Conservation (phyloP, 2,797 vertebrate genomes). For the Agapornis canus region DNA sequence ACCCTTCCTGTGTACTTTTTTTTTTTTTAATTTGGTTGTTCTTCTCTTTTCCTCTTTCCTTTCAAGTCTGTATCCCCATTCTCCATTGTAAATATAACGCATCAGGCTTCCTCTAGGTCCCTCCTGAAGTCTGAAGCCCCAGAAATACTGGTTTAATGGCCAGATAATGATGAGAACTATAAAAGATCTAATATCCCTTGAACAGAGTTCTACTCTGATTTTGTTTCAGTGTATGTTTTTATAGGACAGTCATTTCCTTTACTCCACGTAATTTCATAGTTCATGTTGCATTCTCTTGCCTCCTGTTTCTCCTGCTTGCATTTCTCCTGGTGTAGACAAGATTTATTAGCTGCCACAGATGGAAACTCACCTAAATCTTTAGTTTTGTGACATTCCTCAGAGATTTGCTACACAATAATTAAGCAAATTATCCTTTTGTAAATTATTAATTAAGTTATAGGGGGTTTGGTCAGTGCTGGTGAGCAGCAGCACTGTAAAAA, state of each 20-base stretch:
- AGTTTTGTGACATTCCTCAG: neutral
- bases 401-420: constrained; percentile 12
- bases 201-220: neutral
- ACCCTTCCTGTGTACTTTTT: neutral
- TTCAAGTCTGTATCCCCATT: neutral
- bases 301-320: neutral
- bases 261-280: neutral
- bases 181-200: neutral
- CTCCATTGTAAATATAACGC: neutral
- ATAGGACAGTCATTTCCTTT: neutral
- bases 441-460: neutral
- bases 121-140: neutral
- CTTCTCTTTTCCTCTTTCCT: neutral
- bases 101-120: neutral
- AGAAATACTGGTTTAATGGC: neutral
- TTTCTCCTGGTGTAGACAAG: neutral
- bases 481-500: neutral
- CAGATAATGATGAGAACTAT: neutral
- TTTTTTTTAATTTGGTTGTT: neutral
- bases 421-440: neutral
- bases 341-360: neutral
- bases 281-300: neutral
- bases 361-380: constrained; percentile 5
- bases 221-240: neutral
- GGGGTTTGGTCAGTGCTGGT: neutral